A percentile compares a stretch with the other conserved stretches of the same genome.
Evolutionary conservation across 2,113 vertebrate genomes (phyloP).

Genomic region (Emydocephalus ijimae): DNA sequence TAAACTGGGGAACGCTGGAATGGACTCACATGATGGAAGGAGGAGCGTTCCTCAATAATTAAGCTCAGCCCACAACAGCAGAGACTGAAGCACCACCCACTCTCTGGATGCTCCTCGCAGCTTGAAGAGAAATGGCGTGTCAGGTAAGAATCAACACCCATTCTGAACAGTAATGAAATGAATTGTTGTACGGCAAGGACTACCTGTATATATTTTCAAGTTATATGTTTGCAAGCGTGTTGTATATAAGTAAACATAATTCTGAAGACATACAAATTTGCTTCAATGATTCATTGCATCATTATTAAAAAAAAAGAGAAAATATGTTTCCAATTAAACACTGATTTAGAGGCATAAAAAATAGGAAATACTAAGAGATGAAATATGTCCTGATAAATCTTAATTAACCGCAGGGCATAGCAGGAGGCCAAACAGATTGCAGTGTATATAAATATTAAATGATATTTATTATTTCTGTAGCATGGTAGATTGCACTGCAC

Average conservation of each 20-base stretch:
- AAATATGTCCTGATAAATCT: not conserved
- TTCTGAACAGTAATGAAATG: not conserved
- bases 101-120: no score
- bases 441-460: not conserved
- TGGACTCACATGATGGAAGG: no score
- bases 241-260: not conserved
- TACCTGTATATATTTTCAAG: not conserved
- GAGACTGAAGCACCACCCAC: no score
- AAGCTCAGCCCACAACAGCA: no score
- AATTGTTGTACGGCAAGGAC: not conserved
- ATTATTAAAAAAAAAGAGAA: not conserved
- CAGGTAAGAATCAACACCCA: no score
- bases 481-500: not conserved
- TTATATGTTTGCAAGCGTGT: not conserved
- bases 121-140: no score
- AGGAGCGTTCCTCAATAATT: no score
- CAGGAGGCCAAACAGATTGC: not conserved
- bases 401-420: not conserved
- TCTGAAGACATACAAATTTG: not conserved
- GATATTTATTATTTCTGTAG: constrained; percentile 6
- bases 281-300: not conserved
- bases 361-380: not conserved
- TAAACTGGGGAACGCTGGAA: no score
- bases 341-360: not conserved
- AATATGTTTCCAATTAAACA: not conserved